Base-by-base conservation (phyloP, 2,113 vertebrate genomes). In the Oenanthe melanoleuca region DNA sequence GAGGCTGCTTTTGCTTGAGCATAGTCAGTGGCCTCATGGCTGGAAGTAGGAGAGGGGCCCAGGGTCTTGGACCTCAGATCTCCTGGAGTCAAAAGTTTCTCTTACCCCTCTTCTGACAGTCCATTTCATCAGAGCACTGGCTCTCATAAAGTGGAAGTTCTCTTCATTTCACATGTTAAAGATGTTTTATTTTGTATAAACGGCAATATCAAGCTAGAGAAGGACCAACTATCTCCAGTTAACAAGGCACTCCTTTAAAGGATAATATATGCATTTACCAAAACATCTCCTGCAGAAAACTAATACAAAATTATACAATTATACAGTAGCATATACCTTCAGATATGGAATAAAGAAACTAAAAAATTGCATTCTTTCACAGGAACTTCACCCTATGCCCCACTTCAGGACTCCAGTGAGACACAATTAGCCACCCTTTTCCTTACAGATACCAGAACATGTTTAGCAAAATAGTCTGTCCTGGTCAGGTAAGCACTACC, bases 1-100 rank as follows among this genome's bases (percentile, higher is more conserved):
- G 31, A 80, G 44, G 12, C 34, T 86, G 25, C 56, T 90, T 80
- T 67, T 0, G 0, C 33, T 63, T 55, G 10, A 50, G 40, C 0
- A 0, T 1, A 9, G n/a, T 22, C 64, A 31, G 29, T 19, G 29
- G 29, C 11, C 42, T 71, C 12, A 2, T 60, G 56, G 87, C 47
- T 90, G 40, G 47, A 85, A 29, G 21, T 31, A 49, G 38, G 50
- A 70, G 20, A 45, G 22, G 8, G 72, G 50, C 25, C 77, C 13
- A 8, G 11, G 14, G 20, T 13, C 42, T 23, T 56, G 37, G 31
- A 78, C 24, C 28, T 82, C 63, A 29, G 13, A 33, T 29, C 12
- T 64, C 33, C 33, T 50, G 53, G 17, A 61, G 5, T 31, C 67
- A 55, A 44, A 85, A 56, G 31, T 50, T 88, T 88, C 45, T 73